Conservation (phyloP, 1,140 invertebrate genomes). For the Mesaphorura yosii region DNA sequence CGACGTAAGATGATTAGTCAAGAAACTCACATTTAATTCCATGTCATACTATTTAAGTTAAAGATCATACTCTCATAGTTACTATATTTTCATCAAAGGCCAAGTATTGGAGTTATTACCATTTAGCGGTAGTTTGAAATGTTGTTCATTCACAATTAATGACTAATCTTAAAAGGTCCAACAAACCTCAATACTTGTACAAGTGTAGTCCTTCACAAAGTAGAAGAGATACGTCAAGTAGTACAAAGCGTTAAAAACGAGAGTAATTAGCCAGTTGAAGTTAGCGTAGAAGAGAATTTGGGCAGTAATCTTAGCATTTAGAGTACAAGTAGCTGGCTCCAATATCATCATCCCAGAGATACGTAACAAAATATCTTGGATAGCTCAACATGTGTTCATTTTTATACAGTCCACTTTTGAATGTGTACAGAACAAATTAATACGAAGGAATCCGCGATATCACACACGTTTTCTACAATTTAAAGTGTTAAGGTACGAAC, state of each 20-base stretch:
- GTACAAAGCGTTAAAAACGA: not conserved
- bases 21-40: not conserved
- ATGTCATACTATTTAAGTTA: not conserved
- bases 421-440: not conserved
- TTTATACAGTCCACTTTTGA: conserved; percentile 13
- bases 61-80: not conserved
- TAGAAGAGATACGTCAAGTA: not conserved
- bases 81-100: not conserved
- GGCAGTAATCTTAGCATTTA: conserved; percentile 10
- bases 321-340: conserved; percentile 27
- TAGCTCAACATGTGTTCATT: conserved; percentile 32
- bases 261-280: not conserved
- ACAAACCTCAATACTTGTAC: too few relatives aligned
- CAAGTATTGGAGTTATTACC: not conserved
- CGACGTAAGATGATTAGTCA: not conserved
- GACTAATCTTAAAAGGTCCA: too few relatives aligned
- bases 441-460: too few relatives aligned
- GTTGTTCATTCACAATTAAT: conserved; percentile 8
- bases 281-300: not conserved
- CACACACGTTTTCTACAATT: too few relatives aligned
- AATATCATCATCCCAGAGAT: not conserved
- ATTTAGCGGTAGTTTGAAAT: not conserved
- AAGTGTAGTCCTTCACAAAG: too few relatives aligned
- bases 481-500: too few relatives aligned
- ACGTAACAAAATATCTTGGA: conserved; percentile 16